These are phyloP conservation scores for Pseudorectes ferrugineus DNA, from an alignment of 2,113 vertebrate genomes.

Conservation along the genomic window DNA sequence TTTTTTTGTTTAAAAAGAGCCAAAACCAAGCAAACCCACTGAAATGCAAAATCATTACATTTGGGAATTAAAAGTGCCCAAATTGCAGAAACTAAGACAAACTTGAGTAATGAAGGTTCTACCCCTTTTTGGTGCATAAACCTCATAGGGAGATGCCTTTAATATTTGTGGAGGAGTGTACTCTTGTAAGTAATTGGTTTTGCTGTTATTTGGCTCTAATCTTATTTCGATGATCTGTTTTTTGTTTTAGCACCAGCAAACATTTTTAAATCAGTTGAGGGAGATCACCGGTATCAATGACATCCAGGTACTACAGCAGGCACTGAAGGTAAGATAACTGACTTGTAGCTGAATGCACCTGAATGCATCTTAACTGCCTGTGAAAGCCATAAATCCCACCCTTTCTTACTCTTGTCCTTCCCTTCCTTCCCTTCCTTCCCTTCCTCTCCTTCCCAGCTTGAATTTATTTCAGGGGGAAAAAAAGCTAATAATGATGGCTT, in stretches of 20 bases:
- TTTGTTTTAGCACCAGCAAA: conserved; percentile 88
- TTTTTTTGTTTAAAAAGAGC: background rate
- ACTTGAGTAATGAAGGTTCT: background rate
- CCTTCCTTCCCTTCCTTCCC: background rate
- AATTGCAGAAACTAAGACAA: background rate
- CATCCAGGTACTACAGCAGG: conserved; percentile 92
- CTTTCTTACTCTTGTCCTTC: background rate
- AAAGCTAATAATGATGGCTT: background rate
- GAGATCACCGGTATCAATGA: conserved; percentile 98
- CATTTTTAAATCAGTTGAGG: conserved; percentile 94
- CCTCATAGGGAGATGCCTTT: background rate
- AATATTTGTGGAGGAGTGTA: background rate
- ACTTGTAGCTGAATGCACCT: background rate
- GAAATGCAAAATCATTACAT: background rate
- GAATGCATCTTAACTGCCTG: background rate
- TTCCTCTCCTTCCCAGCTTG: background rate
- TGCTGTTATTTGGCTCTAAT: background rate
- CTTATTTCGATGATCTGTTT: background rate
- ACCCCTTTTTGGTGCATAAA: background rate
- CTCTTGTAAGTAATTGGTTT: background rate
- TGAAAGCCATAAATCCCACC: background rate
- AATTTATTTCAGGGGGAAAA: background rate
- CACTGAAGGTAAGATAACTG: conserved; percentile 84
- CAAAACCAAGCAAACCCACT: background rate
- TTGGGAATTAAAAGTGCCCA: background rate